Evolutionary conservation across 2,888 invertebrate genomes (phyloP), one percentile per base, ranked within the genome.

Genomic region (Dryobotodes eremita): DNA sequence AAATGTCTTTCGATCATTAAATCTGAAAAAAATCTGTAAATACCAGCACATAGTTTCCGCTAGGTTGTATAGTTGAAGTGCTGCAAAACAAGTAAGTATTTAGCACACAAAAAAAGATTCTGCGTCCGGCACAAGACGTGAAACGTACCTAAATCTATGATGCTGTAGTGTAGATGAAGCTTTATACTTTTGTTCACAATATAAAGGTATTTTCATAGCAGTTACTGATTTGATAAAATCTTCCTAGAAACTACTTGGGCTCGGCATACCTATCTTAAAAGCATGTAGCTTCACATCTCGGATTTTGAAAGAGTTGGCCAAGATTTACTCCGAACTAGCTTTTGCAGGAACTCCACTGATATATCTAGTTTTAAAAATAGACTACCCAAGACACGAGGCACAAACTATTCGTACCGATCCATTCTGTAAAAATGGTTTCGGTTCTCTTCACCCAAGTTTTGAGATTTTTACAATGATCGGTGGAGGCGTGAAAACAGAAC

Each of bases 241-340:
- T 83, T 61, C 69, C n/a, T n/a, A n/a, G 78, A 65, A 83, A 48
- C 26, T 17, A 5, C 11, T 61, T 23, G 5, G 7, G 2, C n/a
- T 26, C 26, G 15, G 10, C 13, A 46, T 46, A 36, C 7, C 2
- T 36, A 20, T 36, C 23, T 55, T 50, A 15, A n/a, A 59, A 46
- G 31, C 42, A n/a, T 17, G 31, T 36, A 42, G 15, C 50, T 23
- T 53, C 31, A 10, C 7, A 31, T 15, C 7, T 15, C 17, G 2
- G 2, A 66, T 48, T 59, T 31, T 20, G 64, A 50, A 57, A 80
- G 17, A 61, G 10, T 7, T 31, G 11, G 15, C 31, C 31, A 6
- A n/a, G n/a, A 73, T 81, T 50, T 59, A 26, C 50, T 15, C 8
- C 23, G 57, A 46, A 59, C 42, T 50, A 55, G 23, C 8, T 59